A percentile compares a stretch with the other conserved stretches of the same genome.
Conservation (phyloP, 1,140 invertebrate species). For the Aculops lycopersici region DNA sequence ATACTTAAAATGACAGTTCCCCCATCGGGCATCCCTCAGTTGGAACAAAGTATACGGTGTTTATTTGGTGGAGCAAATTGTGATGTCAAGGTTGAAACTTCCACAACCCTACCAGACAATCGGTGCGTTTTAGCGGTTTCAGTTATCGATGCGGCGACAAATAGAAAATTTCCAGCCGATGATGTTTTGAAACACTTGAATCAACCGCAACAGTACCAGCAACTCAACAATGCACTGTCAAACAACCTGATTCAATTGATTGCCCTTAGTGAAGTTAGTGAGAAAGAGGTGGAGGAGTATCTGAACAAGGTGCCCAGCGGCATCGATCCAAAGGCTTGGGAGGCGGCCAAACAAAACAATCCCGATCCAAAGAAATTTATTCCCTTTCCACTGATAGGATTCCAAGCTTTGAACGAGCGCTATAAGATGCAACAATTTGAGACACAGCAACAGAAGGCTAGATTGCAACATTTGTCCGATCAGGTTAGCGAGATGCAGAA, state of each 20-base stretch:
- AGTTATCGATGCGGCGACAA: slow-evolving; percentile 6
- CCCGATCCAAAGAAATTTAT: slow-evolving; percentile 56
- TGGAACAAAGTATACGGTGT: slow-evolving; percentile 8
- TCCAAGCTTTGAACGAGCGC: slow-evolving; percentile 43
- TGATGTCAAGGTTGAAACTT: slow-evolving; percentile 6
- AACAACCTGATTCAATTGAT: slow-evolving; percentile 6
- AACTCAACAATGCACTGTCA: slow-evolving; percentile 6
- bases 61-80: slow-evolving; percentile 6
- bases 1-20: slow-evolving; percentile 2
- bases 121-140: slow-evolving; percentile 5
- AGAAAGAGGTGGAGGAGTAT: slow-evolving; percentile 45
- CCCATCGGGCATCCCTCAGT: slow-evolving; percentile 4
- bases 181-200: slow-evolving; percentile 6
- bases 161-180: slow-evolving; percentile 3
- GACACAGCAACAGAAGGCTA: slow-evolving; percentile 36
- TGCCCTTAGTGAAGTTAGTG: slow-evolving; percentile 8
- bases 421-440: slow-evolving; percentile 43
- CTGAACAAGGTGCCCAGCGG: slow-evolving; percentile 45
- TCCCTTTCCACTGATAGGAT: slow-evolving; percentile 68
- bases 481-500: slow-evolving; percentile 5
- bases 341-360: slow-evolving; percentile 64
- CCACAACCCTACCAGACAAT: slow-evolving; percentile 7
- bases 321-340: slow-evolving; percentile 21
- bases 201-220: slow-evolving; percentile 6
- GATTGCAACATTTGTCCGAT: slow-evolving; percentile 17